Evolutionary conservation across 2,888 invertebrate species (phyloP).

Genomic region (Pseudococcus viburni): DNA sequence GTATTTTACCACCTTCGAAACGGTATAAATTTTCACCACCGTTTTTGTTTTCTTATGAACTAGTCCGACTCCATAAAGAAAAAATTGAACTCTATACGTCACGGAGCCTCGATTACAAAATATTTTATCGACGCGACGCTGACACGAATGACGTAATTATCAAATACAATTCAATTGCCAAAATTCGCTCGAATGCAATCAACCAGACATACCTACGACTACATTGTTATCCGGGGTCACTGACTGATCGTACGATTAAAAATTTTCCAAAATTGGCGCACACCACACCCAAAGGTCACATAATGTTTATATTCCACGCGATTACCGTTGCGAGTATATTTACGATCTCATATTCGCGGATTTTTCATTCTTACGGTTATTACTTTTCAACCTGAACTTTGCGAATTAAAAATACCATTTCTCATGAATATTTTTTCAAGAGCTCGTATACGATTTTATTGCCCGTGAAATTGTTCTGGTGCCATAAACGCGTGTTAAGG

Average conservation of each 20-base stretch:
- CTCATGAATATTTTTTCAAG: background rate
- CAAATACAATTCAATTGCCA: constrained; percentile 8
- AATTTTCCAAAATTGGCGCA: constrained; percentile 32
- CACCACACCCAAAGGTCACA: background rate
- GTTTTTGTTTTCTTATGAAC: background rate
- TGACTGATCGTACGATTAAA: background rate
- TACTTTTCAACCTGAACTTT: background rate
- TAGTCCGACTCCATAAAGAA: background rate
- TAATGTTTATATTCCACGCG: background rate
- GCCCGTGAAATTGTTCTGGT: background rate
- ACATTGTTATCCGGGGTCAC: constrained; percentile 15
- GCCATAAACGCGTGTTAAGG: background rate
- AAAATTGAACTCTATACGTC: background rate
- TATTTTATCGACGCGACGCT: background rate
- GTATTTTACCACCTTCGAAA: constrained; percentile 1
- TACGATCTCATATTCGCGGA: background rate
- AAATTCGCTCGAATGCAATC: background rate
- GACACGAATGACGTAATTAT: background rate
- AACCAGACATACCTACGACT: background rate
- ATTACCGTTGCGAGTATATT: background rate
- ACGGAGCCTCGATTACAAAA: background rate
- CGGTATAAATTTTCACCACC: background rate
- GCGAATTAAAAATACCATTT: background rate
- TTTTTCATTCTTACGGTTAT: background rate
- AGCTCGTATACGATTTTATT: background rate